Evolutionary conservation across 2,113 vertebrate species (phyloP).

Genomic region (Melanerpes formicivorus): DNA sequence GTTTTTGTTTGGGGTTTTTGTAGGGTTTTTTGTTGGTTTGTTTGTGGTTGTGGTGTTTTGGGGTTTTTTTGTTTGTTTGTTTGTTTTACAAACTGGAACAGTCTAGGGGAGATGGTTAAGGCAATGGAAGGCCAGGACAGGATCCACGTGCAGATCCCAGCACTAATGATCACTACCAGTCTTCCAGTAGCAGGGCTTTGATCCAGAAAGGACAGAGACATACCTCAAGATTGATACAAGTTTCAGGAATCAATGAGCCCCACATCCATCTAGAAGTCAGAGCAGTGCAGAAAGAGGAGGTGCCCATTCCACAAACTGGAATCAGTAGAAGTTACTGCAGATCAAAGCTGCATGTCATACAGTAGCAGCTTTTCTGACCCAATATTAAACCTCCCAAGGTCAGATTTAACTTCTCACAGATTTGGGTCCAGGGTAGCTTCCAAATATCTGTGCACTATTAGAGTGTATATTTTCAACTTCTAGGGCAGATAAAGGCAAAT

Average conservation of each 20-base stretch:
- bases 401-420: background rate
- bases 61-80: too few relatives aligned
- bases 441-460: background rate
- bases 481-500: background rate
- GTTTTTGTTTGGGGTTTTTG: too few relatives aligned
- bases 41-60: too few relatives aligned
- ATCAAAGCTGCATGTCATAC: accelerated
- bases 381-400: background rate
- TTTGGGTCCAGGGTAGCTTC: background rate
- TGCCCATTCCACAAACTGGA: background rate
- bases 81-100: background rate
- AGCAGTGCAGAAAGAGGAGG: background rate
- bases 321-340: background rate
- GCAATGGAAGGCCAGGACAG: background rate
- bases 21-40: too few relatives aligned
- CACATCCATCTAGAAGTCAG: background rate
- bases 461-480: background rate
- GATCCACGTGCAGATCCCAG: accelerated
- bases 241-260: background rate
- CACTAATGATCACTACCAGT: accelerated
- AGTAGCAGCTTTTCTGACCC: background rate
- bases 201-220: accelerated
- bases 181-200: background rate
- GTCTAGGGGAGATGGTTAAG: background rate
- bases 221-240: background rate